phyloP scores from a whole-genome alignment of 2,113 vertebrate species.

The Acrocephalus kingi region DNA sequence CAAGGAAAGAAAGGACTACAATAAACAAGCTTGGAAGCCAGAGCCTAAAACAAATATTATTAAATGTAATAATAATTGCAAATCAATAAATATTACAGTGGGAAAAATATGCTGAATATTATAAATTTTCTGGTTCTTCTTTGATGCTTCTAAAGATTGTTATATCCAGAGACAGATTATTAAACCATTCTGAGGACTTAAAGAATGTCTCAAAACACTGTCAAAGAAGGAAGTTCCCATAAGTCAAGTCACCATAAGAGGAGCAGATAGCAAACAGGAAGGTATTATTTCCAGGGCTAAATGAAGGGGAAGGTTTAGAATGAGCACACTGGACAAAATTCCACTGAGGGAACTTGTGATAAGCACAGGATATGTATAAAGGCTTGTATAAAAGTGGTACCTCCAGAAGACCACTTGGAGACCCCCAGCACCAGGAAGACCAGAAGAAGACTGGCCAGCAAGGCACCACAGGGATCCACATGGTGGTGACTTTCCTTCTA shows the following conservation, averaged over 20 bases:
- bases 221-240: background rate
- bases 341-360: accelerated
- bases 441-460: background rate
- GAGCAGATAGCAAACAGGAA: background rate
- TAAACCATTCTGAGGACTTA: background rate
- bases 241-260: background rate
- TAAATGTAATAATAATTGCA: background rate
- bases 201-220: background rate
- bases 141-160: background rate
- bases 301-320: background rate
- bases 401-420: background rate
- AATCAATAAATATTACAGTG: background rate
- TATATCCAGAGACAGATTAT: background rate
- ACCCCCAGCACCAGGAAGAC: no score
- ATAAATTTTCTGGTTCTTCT: background rate
- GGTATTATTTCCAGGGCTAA: background rate
- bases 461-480: background rate
- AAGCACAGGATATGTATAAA: background rate
- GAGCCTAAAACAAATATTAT: background rate
- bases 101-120: background rate
- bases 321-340: background rate
- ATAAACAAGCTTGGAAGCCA: background rate
- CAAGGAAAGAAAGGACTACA: background rate
- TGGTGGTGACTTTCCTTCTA: background rate
- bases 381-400: background rate